These are phyloP conservation scores for Germaria angustata DNA, from an alignment of 2,888 invertebrate species.

Conservation along the genomic window DNA sequence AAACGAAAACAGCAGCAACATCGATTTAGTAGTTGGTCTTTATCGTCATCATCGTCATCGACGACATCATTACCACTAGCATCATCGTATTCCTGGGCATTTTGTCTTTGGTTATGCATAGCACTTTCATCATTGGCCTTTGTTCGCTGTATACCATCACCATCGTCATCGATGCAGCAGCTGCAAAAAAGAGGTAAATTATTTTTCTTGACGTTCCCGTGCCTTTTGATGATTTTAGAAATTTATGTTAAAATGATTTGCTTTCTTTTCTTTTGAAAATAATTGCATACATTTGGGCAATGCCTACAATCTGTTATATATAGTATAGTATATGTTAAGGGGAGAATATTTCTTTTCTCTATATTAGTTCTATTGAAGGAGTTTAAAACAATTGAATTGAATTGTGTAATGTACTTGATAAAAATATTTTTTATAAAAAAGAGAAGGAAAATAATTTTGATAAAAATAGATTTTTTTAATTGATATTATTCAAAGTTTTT, in stretches of 20 bases:
- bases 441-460: no score
- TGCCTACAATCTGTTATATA: not conserved
- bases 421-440: no score
- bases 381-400: no score
- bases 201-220: not conserved
- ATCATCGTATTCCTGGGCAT: conserved; percentile 70
- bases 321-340: not conserved
- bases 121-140: conserved; percentile 73
- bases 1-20: conserved; percentile 31
- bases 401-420: no score
- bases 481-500: no score
- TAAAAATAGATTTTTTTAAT: no score
- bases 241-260: conserved; percentile 38
- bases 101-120: conserved; percentile 73
- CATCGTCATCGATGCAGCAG: conserved; percentile 76
- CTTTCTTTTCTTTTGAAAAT: conserved; percentile 27
- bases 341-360: no score
- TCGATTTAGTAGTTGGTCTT: conserved; percentile 7
- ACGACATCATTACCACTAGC: conserved; percentile 6
- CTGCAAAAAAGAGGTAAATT: conserved; percentile 79
- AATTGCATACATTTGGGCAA: conserved; percentile 23
- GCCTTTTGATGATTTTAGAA: not conserved
- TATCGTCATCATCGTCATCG: conserved; percentile 22
- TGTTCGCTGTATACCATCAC: conserved; percentile 78
- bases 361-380: not conserved